Conservation (phyloP, 2,113 vertebrate species). For the Trichechus manatus region DNA sequence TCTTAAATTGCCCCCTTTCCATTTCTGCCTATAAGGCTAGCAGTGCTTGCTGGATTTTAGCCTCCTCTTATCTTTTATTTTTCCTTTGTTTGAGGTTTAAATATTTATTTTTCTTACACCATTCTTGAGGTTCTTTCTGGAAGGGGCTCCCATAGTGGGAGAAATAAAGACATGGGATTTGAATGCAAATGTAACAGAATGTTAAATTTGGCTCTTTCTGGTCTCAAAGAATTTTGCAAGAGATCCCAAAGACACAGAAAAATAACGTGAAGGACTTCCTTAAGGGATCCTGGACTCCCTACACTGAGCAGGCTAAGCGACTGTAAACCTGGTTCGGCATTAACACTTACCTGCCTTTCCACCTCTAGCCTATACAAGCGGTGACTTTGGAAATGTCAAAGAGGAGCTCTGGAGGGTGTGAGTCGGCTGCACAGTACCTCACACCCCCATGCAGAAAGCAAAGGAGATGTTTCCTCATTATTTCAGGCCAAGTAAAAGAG, state of each 20-base stretch:
- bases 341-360: not conserved
- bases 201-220: not conserved
- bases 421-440: not conserved
- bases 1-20: not conserved
- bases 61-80: not conserved
- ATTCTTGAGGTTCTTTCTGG: not conserved
- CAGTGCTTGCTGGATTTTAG: not conserved
- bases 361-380: not conserved
- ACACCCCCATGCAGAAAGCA: not conserved
- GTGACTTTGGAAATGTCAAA: not conserved
- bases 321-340: not conserved
- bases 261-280: not conserved
- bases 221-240: not conserved
- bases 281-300: too few relatives aligned
- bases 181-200: not conserved
- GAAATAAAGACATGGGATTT: not conserved
- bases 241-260: not conserved
- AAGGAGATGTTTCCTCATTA: not conserved
- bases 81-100: not conserved
- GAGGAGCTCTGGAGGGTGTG: not conserved
- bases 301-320: not conserved
- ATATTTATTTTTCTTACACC: not conserved
- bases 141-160: not conserved
- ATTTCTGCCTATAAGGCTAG: not conserved
- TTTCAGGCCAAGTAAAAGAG: not conserved